These are phyloP conservation scores for Myotis brandtii DNA, from an alignment of 2,113 vertebrate species.

Conservation along the genomic window DNA sequence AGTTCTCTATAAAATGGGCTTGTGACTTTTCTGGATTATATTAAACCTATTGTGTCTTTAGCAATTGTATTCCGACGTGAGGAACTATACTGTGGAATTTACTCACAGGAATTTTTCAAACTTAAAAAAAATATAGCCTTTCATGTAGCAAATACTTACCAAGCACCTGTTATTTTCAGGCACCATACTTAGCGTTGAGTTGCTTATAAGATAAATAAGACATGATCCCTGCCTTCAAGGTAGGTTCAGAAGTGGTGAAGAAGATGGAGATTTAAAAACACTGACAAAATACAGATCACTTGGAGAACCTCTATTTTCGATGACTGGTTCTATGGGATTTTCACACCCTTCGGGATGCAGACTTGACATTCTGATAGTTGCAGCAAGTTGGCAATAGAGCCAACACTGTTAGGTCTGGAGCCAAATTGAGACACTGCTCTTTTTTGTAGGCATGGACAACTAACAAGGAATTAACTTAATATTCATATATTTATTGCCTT, in stretches of 20 bases:
- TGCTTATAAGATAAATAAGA: not conserved
- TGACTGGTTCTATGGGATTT: not conserved
- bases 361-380: not conserved
- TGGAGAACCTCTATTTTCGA: not conserved
- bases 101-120: not conserved
- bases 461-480: not conserved
- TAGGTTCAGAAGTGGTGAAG: not conserved
- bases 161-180: not conserved
- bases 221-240: not conserved
- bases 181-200: not conserved
- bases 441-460: not conserved
- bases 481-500: not conserved
- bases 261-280: not conserved
- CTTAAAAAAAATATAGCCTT: not conserved
- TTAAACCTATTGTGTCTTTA: slow-evolving; percentile 46
- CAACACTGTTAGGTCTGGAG: not conserved
- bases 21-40: slow-evolving; percentile 61
- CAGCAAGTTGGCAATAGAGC: not conserved
- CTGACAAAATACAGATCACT: no score
- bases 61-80: not conserved
- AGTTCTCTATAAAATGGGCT: slow-evolving; percentile 73
- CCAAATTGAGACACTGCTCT: not conserved
- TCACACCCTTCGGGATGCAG: not conserved
- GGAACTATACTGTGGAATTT: slow-evolving; percentile 27
- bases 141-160: slow-evolving; percentile 29